Evolutionary conservation across 1,140 invertebrate genomes (phyloP), one percentile per base, ranked within the genome.

Genomic region (Sogatella furcifera): DNA sequence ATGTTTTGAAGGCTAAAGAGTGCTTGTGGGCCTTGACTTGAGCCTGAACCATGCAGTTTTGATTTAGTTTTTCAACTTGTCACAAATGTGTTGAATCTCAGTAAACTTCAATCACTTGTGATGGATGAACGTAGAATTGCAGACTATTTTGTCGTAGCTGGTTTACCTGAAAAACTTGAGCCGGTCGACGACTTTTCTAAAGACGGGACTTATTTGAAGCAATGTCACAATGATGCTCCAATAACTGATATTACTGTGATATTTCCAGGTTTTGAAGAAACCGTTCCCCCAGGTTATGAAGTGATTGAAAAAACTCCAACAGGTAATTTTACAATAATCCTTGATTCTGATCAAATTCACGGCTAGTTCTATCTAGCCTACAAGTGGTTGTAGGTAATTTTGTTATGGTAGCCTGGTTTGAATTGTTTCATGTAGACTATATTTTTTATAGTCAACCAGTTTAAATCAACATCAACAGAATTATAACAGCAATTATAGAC

Each of bases 141-240:
- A 17, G 89, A 99, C 77, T 98, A 98, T 77, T 98, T 99, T 81
- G 94, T 99, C 60, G 88, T 99, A 42, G 95, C 95, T 71, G 96
- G 96, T 15, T 77, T 98, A 69, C 88, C 91, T 10, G 86, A 89
- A 34, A 81, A 90, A 71, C 80, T 83, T 53, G 77, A 90, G 75
- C 78, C 85, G 71, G 89, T 90, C 69, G 92, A 95, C 70, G 84
- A 82, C 62, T 82, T 84, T 78, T 81, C 84, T 70, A 80, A 84
- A 65, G 87, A 95, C 75, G 84, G 89, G 69, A 84, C 86, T 10
- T 84, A 86, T 66, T 78, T 93, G 4, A 92, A 91, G 69, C 82
- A 80, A 15, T 78, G 77, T 53, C 76, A 81, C 60, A 75, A 70
- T 58, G 55, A 67, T 65, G 84, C 93, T 59, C 96, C 97, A 0